These are phyloP conservation scores for Chrysomallon squamiferum DNA, from an alignment of 1,140 invertebrate species.

Conservation along the genomic window DNA sequence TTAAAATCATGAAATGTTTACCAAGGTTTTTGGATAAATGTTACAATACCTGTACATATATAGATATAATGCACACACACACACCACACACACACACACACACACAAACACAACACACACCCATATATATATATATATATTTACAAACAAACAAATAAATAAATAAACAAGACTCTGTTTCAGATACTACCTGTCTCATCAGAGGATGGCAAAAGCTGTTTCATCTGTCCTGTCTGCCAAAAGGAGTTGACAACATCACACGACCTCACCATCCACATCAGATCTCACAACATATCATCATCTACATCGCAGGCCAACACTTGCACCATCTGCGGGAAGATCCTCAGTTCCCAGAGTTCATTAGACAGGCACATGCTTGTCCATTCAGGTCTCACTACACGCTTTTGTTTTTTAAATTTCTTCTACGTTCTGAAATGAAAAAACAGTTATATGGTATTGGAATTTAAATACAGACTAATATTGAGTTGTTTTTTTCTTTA, in stretches of 20 bases:
- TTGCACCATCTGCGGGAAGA: slow-evolving; percentile 67
- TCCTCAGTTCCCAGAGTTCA: slow-evolving; percentile 78
- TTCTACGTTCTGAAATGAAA: not conserved
- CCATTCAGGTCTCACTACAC: slow-evolving; percentile 53
- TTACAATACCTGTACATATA: too few relatives aligned
- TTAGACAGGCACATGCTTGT: slow-evolving; percentile 62
- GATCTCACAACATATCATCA: slow-evolving; percentile 58
- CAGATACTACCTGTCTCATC: slow-evolving; percentile 55
- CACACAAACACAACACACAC: too few relatives aligned
- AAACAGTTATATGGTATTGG: not conserved
- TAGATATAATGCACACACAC: too few relatives aligned
- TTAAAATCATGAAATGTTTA: too few relatives aligned
- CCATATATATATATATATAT: too few relatives aligned
- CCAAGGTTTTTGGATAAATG: too few relatives aligned
- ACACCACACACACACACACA: too few relatives aligned
- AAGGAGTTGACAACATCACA: slow-evolving; percentile 69
- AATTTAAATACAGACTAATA: not conserved
- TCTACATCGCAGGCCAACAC: slow-evolving; percentile 52
- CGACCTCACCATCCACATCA: slow-evolving; percentile 75
- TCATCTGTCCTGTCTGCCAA: slow-evolving; percentile 74
- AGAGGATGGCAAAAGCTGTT: slow-evolving; percentile 58
- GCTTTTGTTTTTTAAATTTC: not conserved
- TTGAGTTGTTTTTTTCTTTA: not conserved
- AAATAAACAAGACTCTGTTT: too few relatives aligned
- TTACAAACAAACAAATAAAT: too few relatives aligned